A percentile compares a stretch with the other conserved stretches of the same genome.
Evolutionary conservation across 2,888 invertebrate species (phyloP).

Genomic region (Megalurothrips usitatus): DNA sequence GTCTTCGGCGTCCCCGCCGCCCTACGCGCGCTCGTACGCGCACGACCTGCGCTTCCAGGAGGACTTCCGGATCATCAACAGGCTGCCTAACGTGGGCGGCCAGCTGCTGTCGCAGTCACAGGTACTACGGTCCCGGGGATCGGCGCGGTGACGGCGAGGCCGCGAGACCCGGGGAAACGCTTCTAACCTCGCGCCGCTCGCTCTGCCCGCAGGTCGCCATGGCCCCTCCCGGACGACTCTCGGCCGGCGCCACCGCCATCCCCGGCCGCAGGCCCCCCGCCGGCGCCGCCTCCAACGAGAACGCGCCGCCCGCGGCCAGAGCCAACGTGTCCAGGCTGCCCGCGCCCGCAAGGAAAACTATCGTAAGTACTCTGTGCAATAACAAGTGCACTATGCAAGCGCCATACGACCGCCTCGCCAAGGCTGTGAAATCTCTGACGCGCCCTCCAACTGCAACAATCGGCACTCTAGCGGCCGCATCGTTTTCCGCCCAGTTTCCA

Average conservation of each 20-base stretch:
- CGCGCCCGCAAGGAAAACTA: not conserved
- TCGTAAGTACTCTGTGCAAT: not conserved
- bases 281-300: not conserved
- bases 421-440: no score
- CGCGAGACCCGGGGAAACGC: not conserved
- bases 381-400: no score
- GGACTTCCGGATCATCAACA: constrained; percentile 40
- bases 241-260: not conserved
- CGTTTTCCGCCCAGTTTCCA: no score
- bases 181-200: not conserved
- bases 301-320: not conserved
- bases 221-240: not conserved
- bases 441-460: not conserved
- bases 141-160: not conserved
- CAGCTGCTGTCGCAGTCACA: constrained; percentile 41
- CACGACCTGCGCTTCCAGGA: constrained; percentile 38
- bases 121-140: not conserved
- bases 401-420: no score
- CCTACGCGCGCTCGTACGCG: constrained; percentile 33
- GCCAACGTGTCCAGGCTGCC: constrained; percentile 8
- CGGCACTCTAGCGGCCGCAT: not conserved
- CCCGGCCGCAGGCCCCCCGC: not conserved
- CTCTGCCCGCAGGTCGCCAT: not conserved
- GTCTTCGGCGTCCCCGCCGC: constrained; percentile 30
- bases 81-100: constrained; percentile 48